Percentiles rank a stretch among this genome's conserved stretches.
These are phyloP conservation scores for Lasioglossum figueresi DNA, from an alignment of 2,888 invertebrate species.

Conservation along the genomic window DNA sequence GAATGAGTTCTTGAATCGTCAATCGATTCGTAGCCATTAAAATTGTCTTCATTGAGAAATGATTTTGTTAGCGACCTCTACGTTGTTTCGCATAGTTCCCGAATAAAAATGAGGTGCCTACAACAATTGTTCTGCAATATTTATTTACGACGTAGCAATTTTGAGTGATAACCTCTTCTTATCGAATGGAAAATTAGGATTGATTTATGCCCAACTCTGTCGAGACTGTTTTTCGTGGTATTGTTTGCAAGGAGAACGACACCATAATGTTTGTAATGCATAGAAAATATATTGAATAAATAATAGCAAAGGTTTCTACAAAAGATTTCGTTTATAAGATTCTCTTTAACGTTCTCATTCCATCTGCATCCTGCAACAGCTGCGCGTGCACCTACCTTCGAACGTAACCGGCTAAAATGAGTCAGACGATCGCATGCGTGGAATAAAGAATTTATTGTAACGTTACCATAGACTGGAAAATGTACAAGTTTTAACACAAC, in stretches of 20 bases:
- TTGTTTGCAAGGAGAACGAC: background rate
- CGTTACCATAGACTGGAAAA: slow-evolving; percentile 65
- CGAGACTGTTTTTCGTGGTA: background rate
- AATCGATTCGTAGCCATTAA: background rate
- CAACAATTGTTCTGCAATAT: background rate
- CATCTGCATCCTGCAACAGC: background rate
- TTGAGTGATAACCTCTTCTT: background rate
- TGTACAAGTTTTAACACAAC: slow-evolving; percentile 66
- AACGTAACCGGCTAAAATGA: slow-evolving; percentile 5
- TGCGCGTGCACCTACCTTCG: slow-evolving; percentile 35
- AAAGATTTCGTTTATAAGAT: background rate
- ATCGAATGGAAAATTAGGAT: background rate
- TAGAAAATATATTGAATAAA: slow-evolving; percentile 2
- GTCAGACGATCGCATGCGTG: slow-evolving; percentile 41
- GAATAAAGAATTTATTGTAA: slow-evolving; percentile 75
- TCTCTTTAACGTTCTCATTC: background rate
- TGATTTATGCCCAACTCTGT: background rate
- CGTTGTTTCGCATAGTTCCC: background rate
- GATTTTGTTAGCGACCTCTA: background rate
- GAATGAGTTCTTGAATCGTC: background rate
- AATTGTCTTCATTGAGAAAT: background rate
- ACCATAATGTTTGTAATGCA: background rate
- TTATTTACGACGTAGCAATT: background rate
- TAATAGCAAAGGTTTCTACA: background rate
- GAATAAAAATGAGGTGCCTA: background rate